A percentile compares a stretch with the other conserved stretches of the same genome.
phyloP scores from a whole-genome alignment of 1,140 invertebrate species.

The Lineus longissimus region DNA sequence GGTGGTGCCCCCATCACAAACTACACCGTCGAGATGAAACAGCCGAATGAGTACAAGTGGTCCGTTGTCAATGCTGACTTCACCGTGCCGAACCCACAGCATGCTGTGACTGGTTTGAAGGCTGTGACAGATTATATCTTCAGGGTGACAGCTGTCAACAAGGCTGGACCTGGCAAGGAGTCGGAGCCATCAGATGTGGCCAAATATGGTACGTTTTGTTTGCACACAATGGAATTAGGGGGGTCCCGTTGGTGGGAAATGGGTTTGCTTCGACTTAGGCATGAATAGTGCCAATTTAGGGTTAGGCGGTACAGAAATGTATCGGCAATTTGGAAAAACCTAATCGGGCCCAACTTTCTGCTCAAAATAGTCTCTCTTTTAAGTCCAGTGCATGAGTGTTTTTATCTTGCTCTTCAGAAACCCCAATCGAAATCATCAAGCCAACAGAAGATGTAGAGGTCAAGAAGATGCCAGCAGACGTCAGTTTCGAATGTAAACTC shows the following conservation, averaged over 20 bases:
- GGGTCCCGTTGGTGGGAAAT: no score
- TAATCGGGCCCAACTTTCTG: constrained; percentile 39
- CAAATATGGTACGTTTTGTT: not conserved
- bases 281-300: no score
- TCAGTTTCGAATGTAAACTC: constrained; percentile 43
- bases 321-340: no score
- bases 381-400: constrained; percentile 58
- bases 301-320: no score
- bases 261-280: not conserved
- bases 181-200: constrained; percentile 44
- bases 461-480: constrained; percentile 22
- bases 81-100: constrained; percentile 56
- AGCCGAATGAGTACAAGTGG: constrained; percentile 65
- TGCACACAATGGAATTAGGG: not conserved
- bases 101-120: constrained; percentile 62
- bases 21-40: constrained; percentile 93
- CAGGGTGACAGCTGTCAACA: constrained; percentile 95
- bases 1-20: constrained; percentile 90
- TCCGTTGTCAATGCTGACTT: constrained; percentile 61
- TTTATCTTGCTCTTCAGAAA: constrained; percentile 22
- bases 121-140: constrained; percentile 97
- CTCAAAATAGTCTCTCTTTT: constrained; percentile 69
- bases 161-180: constrained; percentile 89
- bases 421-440: constrained; percentile 34
- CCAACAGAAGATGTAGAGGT: constrained; percentile 35